These are phyloP conservation scores for Diarsia rubi DNA, from an alignment of 2,888 invertebrate genomes.

Conservation along the genomic window DNA sequence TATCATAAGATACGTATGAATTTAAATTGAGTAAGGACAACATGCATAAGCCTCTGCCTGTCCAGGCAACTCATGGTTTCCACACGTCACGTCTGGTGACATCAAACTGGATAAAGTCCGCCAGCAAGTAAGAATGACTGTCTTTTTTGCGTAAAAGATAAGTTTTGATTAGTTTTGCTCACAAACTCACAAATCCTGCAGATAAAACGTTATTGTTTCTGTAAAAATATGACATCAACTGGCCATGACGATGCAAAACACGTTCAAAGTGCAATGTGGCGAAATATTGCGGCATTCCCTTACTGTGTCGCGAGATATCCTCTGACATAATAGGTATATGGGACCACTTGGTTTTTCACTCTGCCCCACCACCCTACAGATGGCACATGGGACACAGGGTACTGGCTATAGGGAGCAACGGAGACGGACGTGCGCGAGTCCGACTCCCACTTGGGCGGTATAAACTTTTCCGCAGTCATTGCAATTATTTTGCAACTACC, in stretches of 20 bases:
- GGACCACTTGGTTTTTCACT: background rate
- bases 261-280: background rate
- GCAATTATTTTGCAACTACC: no score
- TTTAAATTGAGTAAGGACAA: no score
- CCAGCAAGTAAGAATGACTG: slow-evolving; percentile 27
- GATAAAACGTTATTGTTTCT: slow-evolving; percentile 15
- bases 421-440: no score
- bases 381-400: background rate
- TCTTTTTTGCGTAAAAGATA: slow-evolving; percentile 26
- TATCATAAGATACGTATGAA: no score
- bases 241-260: slow-evolving; percentile 12
- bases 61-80: background rate
- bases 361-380: no score
- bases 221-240: background rate
- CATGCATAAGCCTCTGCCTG: background rate
- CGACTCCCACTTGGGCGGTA: no score
- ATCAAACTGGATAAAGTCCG: background rate
- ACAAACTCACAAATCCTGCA: slow-evolving; percentile 9
- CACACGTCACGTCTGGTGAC: background rate
- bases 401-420: no score
- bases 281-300: slow-evolving; percentile 11
- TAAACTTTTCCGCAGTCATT: no score
- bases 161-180: slow-evolving; percentile 16
- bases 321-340: background rate
- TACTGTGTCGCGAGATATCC: background rate